A percentile compares a stretch with the other conserved stretches of the same genome.
Conservation (phyloP, 2,797 vertebrate species). For the Coilia nasus region DNA sequence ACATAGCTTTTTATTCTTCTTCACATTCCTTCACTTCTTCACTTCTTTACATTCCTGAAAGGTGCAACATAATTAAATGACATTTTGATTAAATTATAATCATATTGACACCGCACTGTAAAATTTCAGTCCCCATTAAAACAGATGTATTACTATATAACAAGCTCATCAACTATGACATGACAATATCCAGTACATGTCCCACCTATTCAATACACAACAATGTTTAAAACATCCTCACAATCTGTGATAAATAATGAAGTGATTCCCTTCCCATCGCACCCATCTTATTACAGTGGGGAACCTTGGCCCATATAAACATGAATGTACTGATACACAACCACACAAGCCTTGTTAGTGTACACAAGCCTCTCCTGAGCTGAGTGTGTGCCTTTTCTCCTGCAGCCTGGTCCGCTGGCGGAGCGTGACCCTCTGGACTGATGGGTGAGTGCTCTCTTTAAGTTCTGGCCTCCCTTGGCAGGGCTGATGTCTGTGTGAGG, state of each 20-base stretch:
- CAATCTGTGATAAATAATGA: neutral
- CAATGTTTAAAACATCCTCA: neutral
- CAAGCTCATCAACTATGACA: neutral
- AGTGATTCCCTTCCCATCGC: too few species aligned
- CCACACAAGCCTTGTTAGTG: neutral
- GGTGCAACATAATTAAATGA: neutral
- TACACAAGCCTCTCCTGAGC: neutral
- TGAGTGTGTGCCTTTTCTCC: neutral
- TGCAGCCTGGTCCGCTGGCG: constrained; percentile 11
- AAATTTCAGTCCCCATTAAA: neutral
- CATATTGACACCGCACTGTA: neutral
- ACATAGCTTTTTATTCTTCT: neutral
- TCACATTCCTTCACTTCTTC: neutral
- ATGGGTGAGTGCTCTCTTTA: constrained; percentile 44
- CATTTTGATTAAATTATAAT: neutral
- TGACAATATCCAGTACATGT: neutral
- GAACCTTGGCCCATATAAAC: too few species aligned
- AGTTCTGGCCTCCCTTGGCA: constrained; percentile 68
- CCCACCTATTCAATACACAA: neutral
- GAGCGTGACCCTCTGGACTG: constrained; percentile 44
- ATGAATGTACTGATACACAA: neutral
- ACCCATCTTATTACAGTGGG: too few species aligned
- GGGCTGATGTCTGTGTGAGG: neutral
- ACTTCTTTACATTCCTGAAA: neutral
- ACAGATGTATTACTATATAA: neutral